Base-by-base conservation (phyloP, 37 sponge, comb jelly and placozoan species). In the Halichondria panicea region DNA sequence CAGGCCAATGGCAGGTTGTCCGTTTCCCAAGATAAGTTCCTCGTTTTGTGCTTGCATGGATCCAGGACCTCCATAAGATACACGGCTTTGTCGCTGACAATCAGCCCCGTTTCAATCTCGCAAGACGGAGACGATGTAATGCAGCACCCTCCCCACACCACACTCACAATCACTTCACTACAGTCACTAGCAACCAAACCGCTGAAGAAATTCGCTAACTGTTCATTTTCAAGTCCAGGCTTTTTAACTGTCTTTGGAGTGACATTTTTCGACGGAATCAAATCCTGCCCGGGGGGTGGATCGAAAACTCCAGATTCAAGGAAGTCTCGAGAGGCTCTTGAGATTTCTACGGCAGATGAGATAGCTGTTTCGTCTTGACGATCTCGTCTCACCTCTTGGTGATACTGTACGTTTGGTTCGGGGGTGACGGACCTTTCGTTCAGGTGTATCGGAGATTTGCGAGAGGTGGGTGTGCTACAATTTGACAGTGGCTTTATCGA, bases 61-160 rank as follows among this genome's bases (percentile, higher is more conserved):
- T 65, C 71, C 37, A 68, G 28, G 0, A 87, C 81, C 39, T 74
- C 71, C 55, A 87, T 46, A 8, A 87, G 34, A 35, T 87, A 80
- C 44, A 87, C 37, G 2, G 71, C 71, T 24, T 27, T 74, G 74
- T 80, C 65, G 30, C 63, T 75, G 25, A 81, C 44, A 28, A 87
- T 18, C 30, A 75, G 55, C 5, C 70, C 75, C 13, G 31, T 55
- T 40, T 87, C 81, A 6, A 80, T 28, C 30, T 74, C 75, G 46
- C 65, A 61, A 24, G 40, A 43, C 25, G 76, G 44, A 28, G 65
- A 31, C 41, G 76, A 65, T 9, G 81, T 55, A 4, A 80, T 71
- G 21, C 27, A 43, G 18, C 67, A 41, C 2, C 54, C 54, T 33
- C 81, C 79, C 87, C 87, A 87, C 45, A 57, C 21, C 0, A 87